Conservation (phyloP, 2,797 vertebrate species). For the Aeoliscus strigatus region DNA sequence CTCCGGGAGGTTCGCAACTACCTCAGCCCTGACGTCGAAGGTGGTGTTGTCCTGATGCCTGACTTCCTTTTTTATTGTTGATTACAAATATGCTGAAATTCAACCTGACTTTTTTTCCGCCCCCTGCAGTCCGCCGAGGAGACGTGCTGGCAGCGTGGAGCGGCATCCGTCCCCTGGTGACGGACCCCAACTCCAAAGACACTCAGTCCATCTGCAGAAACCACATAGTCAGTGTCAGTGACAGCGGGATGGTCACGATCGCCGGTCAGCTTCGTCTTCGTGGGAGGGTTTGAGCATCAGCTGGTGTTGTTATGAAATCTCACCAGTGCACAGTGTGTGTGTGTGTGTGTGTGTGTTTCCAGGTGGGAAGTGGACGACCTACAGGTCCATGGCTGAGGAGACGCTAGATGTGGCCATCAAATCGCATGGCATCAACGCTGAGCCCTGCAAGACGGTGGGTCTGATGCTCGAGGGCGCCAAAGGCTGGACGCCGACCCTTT, state of each 20-base stretch:
- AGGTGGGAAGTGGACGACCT: slow-evolving; percentile 98
- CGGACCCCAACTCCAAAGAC: slow-evolving; percentile 89
- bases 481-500: slow-evolving; percentile 91
- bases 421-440: slow-evolving; percentile 54
- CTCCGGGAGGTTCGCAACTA: slow-evolving; percentile 94
- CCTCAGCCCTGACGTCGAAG: slow-evolving; percentile 90
- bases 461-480: slow-evolving; percentile 86
- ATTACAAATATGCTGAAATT: background rate
- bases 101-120: slow-evolving; percentile 21
- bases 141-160: slow-evolving; percentile 98
- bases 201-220: slow-evolving; percentile 94
- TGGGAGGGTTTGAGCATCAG: too few relatives aligned
- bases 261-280: slow-evolving; percentile 76
- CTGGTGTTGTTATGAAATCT: too few relatives aligned
- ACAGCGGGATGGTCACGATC: slow-evolving; percentile 88
- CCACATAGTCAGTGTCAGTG: slow-evolving; percentile 85
- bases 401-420: slow-evolving; percentile 81
- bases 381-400: slow-evolving; percentile 91
- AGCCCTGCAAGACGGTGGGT: slow-evolving; percentile 80
- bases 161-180: slow-evolving; percentile 93
- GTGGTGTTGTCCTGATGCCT: slow-evolving; percentile 54
- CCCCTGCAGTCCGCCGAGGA: slow-evolving; percentile 85
- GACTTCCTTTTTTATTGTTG: background rate
- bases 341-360: too few relatives aligned
- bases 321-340: too few relatives aligned